Conservation (phyloP, 2,113 vertebrate genomes). For the Junco hyemalis region DNA sequence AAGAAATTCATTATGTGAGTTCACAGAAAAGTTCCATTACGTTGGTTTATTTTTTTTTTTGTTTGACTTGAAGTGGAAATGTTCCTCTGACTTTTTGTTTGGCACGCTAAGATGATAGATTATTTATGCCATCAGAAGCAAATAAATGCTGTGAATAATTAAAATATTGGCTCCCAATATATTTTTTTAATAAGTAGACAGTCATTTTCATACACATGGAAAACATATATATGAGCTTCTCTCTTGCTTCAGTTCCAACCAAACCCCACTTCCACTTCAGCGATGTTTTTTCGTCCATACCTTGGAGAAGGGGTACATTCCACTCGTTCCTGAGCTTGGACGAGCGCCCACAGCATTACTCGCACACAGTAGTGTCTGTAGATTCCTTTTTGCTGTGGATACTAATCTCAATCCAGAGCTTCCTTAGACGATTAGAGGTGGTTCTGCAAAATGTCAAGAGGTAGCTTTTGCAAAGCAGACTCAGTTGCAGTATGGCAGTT, state of each 20-base stretch:
- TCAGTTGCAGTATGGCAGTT: not conserved
- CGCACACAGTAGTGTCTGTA: not conserved
- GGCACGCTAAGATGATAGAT: not conserved
- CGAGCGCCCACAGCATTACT: not conserved
- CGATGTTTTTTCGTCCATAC: slow-evolving; percentile 30
- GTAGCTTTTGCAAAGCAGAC: slow-evolving; percentile 14
- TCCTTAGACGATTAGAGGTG: not conserved
- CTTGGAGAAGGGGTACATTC: slow-evolving; percentile 43
- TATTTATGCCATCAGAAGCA: slow-evolving; percentile 3
- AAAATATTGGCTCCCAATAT: not conserved
- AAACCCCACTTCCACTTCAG: not conserved
- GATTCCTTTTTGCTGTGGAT: slow-evolving; percentile 2
- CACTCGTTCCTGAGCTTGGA: slow-evolving; percentile 32
- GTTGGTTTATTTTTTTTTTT: not conserved
- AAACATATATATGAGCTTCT: not conserved
- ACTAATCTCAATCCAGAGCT: slow-evolving; percentile 40
- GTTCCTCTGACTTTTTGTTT: not conserved
- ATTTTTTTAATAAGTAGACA: not conserved
- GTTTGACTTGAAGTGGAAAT: not conserved
- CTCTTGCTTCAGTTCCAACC: not conserved
- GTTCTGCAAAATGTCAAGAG: slow-evolving; percentile 14
- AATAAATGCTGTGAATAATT: slow-evolving; percentile 5
- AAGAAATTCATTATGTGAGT: slow-evolving; percentile 19
- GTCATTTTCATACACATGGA: not conserved
- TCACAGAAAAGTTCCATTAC: not conserved